phyloP scores from a whole-genome alignment of 1,140 invertebrate species.

The Dinoponera quadriceps region DNA sequence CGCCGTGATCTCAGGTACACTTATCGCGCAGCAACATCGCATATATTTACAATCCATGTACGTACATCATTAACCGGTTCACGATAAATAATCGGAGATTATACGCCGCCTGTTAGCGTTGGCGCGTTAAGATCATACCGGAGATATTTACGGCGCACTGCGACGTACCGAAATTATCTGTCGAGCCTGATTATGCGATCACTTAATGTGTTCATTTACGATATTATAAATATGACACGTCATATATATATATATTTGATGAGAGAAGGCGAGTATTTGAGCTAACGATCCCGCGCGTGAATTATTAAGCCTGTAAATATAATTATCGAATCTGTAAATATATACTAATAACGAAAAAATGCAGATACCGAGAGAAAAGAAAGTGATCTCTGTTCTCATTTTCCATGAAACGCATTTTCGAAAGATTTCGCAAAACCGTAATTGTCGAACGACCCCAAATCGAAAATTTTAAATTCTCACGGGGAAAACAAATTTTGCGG shows the following conservation, averaged over 20 bases:
- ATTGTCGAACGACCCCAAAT: no score
- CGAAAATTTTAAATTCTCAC: no score
- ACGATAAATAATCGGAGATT: slow-evolving; percentile 51
- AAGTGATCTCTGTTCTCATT: background rate
- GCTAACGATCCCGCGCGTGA: background rate
- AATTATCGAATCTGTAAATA: no score
- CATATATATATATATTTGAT: no score
- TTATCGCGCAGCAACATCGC: slow-evolving; percentile 22
- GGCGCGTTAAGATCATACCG: slow-evolving; percentile 4
- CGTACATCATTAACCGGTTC: slow-evolving; percentile 60
- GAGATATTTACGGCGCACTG: slow-evolving; percentile 32
- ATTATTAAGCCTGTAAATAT: no score
- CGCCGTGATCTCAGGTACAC: no score
- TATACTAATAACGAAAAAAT: no score
- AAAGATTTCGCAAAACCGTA: no score
- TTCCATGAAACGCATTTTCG: background rate
- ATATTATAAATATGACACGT: slow-evolving; percentile 11
- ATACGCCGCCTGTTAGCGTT: slow-evolving; percentile 18
- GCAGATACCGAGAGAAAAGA: no score
- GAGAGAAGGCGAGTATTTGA: no score
- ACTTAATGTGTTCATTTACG: slow-evolving; percentile 10
- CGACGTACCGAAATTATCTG: slow-evolving; percentile 11
- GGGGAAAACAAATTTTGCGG: no score
- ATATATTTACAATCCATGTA: slow-evolving; percentile 55
- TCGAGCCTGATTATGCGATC: slow-evolving; percentile 38